A percentile compares a stretch with the other conserved stretches of the same genome.
Conservation (phyloP, 1,140 invertebrate genomes). For the Hypsibius dujardini region DNA sequence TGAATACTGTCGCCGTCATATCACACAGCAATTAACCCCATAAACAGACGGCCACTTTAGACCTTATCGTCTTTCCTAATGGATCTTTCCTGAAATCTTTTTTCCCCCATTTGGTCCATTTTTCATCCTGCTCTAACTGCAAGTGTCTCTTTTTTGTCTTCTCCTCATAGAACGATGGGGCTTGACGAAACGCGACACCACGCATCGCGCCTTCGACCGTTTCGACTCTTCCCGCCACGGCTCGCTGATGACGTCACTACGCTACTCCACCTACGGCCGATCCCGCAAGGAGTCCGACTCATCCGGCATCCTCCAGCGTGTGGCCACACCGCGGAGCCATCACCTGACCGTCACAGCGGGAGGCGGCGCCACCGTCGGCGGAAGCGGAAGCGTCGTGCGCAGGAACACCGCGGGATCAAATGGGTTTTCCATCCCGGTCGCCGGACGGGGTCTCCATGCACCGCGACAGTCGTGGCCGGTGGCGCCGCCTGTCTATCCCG, state of each 20-base stretch:
- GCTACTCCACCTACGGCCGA: constrained; percentile 13
- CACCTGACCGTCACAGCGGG: background rate
- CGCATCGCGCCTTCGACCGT: constrained; percentile 3
- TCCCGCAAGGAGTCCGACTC: background rate
- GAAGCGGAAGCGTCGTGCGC: background rate
- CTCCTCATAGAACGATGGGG: too few relatives aligned
- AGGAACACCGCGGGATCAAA: background rate
- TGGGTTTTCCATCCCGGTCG: background rate
- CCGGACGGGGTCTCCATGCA: background rate
- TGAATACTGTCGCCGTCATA: too few relatives aligned
- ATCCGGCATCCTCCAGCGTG: too few relatives aligned
- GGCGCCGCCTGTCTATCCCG: background rate
- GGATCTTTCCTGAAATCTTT: too few relatives aligned
- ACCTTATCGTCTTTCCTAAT: too few relatives aligned
- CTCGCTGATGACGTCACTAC: constrained; percentile 12
- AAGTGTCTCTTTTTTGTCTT: too few relatives aligned
- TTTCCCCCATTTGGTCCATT: too few relatives aligned
- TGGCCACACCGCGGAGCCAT: background rate
- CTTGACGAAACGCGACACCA: too few relatives aligned
- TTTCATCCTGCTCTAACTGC: too few relatives aligned
- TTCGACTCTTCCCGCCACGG: constrained; percentile 11
- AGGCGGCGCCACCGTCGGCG: background rate
- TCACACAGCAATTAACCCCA: too few relatives aligned
- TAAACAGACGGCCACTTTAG: too few relatives aligned
- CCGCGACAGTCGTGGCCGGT: background rate